Conservation (phyloP, 2,888 invertebrate genomes). For the Pachydiplax longipennis region DNA sequence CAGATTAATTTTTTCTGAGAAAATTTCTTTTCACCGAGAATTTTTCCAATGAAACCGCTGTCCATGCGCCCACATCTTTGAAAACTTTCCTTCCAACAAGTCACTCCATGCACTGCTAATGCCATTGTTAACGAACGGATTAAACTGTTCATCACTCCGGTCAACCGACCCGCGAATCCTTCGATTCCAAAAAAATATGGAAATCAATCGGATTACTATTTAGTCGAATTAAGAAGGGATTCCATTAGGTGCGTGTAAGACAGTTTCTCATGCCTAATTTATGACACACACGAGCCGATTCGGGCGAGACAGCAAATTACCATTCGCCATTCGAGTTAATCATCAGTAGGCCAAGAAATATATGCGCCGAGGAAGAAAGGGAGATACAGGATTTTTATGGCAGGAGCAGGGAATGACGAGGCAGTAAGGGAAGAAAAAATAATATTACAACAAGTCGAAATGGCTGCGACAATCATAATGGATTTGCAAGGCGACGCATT, state of each 20-base stretch:
- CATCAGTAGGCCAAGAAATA: neutral
- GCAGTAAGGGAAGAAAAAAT: neutral
- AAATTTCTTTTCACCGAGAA: no score
- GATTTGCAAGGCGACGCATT: slow-evolving; percentile 26
- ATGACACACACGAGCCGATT: neutral
- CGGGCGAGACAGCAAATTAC: neutral
- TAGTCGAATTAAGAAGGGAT: neutral
- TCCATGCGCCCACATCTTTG: no score
- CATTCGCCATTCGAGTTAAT: neutral
- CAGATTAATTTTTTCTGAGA: no score
- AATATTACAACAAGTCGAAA: neutral
- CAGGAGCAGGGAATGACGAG: neutral
- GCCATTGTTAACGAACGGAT: no score
- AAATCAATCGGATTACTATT: no score
- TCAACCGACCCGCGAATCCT: no score
- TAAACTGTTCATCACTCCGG: no score
- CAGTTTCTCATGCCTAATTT: neutral
- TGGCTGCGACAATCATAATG: slow-evolving; percentile 2
- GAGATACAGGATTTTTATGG: neutral
- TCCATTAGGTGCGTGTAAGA: neutral
- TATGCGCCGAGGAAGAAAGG: neutral
- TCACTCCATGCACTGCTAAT: no score
- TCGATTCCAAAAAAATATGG: no score
- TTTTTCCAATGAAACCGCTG: no score
- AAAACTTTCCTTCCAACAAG: no score